phyloP scores from a whole-genome alignment of 2,113 vertebrate species.

The Hipposideros armiger region DNA sequence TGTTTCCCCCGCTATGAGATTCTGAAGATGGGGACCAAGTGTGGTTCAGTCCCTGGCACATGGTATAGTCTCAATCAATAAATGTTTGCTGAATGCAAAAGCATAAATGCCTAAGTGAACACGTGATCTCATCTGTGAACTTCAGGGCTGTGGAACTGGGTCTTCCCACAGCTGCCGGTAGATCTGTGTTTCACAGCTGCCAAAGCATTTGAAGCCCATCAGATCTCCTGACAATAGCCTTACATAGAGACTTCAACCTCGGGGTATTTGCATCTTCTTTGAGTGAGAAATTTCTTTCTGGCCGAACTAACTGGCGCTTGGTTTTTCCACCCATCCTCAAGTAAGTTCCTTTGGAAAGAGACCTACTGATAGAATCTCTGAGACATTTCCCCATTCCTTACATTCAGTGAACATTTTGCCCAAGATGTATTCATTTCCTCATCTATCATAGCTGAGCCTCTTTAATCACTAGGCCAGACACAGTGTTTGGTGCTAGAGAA shows the following conservation, averaged over 20 bases:
- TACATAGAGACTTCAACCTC: background rate
- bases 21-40: background rate
- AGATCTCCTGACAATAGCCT: background rate
- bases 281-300: background rate
- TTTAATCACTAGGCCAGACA: background rate
- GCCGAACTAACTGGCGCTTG: background rate
- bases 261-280: background rate
- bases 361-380: background rate
- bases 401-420: background rate
- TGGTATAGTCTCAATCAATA: constrained; percentile 27
- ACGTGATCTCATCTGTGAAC: constrained; percentile 55
- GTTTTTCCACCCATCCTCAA: constrained; percentile 16
- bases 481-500: background rate
- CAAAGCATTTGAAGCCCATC: constrained; percentile 4
- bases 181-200: constrained; percentile 28
- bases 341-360: background rate
- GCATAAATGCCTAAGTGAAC: constrained; percentile 47
- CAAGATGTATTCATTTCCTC: background rate
- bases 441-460: background rate
- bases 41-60: background rate
- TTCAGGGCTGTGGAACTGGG: background rate
- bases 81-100: constrained; percentile 40
- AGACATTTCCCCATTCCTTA: background rate
- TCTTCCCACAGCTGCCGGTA: constrained; percentile 54
- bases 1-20: background rate